phyloP scores from a whole-genome alignment of 2,797 vertebrate species.

The Coregonus ussuriensis region DNA sequence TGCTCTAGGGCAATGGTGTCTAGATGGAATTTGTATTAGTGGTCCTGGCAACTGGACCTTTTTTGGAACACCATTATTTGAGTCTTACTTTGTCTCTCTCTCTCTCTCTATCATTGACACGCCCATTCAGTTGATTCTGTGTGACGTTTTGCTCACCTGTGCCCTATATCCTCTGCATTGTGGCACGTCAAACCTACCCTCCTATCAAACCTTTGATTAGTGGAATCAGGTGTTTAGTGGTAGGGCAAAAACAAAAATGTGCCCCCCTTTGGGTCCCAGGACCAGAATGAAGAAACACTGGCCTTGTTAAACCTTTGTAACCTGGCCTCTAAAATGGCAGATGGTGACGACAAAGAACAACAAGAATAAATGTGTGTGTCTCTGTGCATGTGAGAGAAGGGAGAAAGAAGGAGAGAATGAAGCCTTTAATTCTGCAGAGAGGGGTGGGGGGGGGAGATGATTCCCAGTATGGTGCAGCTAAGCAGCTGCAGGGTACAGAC shows the following conservation, averaged over 20 bases:
- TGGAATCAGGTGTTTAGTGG: no score
- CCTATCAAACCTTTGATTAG: no score
- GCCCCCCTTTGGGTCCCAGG: no score
- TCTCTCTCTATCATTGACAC: not conserved
- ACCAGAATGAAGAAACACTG: no score
- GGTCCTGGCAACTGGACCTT: no score
- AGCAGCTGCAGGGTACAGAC: constrained; percentile 6
- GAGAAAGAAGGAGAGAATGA: constrained; percentile 63
- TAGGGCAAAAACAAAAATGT: no score
- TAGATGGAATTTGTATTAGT: no score
- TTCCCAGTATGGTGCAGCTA: not conserved
- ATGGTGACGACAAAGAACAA: constrained; percentile 25
- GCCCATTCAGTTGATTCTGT: not conserved
- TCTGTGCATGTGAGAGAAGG: constrained; percentile 18
- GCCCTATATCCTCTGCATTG: not conserved
- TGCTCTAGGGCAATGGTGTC: no score
- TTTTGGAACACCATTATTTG: no score
- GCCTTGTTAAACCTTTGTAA: not conserved
- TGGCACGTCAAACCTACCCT: no score
- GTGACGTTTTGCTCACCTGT: not conserved
- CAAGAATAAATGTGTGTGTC: constrained; percentile 9
- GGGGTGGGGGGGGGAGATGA: constrained; percentile 28
- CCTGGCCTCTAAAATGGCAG: constrained; percentile 22
- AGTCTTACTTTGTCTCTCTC: not conserved
- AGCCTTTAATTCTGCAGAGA: constrained; percentile 68